Evolutionary conservation across 2,888 invertebrate genomes (phyloP), one percentile per base, ranked within the genome.

Genomic region (Acanthoscelides obtectus): DNA sequence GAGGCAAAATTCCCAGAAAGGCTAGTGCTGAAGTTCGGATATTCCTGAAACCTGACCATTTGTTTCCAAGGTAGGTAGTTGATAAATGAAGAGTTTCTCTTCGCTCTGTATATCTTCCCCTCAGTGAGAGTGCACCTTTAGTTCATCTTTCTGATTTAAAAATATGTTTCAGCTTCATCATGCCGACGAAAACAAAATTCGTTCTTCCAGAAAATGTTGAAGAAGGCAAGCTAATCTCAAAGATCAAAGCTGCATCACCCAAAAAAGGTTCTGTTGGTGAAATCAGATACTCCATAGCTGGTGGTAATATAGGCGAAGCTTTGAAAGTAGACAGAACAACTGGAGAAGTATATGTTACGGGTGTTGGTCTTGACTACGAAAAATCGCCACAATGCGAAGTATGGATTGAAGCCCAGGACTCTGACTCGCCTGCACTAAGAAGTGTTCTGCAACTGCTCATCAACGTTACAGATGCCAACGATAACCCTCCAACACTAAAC

Each of bases 281-380:
- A 77, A 87, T 96, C 72, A 88, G 90, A 73, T 98, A 94, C 82
- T 91, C 92, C 25, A 94, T 98, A 75, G 97, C 96, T 12, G 98
- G 97, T n/a, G 98, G 98, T 3, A 98, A 97, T 83, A 90, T 95
- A 2, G 95, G 94, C 0, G 93, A 95, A 80, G 94, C 95, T n/a
- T 88, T 96, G 66, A 89, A 89, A 81, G 92, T 97, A 74, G 94
- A 96, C 84, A 86, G 90, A 25, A 90, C 90, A 71, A 92, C 91
- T 45, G 97, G 97, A 0, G 93, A 94, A 84, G 90, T 97, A 19
- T 89, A 92, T 72, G 91, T 97, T 1, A 92, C 94, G 0, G 90
- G 90, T 21, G 91, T 89, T 80, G 94, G 95, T 0, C 87, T 97
- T 70, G 96, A 97, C 85, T 96, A 92, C 82, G 97, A 97, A 86